A percentile compares a stretch with the other conserved stretches of the same genome.
phyloP scores from a whole-genome alignment of 1,140 invertebrate genomes.

The Oscheius sp. region DNA sequence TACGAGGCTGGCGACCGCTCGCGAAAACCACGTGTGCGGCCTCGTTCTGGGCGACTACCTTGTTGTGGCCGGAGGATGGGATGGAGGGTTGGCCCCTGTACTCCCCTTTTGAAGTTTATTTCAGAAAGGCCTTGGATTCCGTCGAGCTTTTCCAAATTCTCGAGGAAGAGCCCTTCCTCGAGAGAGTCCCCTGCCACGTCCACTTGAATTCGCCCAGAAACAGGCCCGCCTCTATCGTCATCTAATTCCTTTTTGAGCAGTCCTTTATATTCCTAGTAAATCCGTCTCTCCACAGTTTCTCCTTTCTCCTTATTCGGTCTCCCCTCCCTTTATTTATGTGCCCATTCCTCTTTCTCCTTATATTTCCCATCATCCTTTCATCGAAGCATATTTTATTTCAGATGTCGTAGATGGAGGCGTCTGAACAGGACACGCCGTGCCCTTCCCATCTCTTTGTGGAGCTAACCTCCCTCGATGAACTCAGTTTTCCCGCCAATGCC shows the following conservation, averaged over 20 bases:
- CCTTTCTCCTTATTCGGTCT: background rate
- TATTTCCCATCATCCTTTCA: background rate
- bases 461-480: constrained; percentile 35
- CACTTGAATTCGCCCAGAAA: background rate
- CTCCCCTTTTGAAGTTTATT: background rate
- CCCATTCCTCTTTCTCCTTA: background rate
- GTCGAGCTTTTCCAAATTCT: background rate
- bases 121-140: constrained; percentile 1
- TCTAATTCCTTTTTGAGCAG: too few species aligned
- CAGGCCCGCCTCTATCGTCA: background rate
- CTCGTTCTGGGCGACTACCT: background rate
- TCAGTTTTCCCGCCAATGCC: constrained; percentile 27
- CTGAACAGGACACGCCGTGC: background rate
- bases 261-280: background rate
- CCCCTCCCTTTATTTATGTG: background rate
- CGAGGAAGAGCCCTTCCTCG: background rate
- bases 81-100: background rate
- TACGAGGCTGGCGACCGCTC: background rate
- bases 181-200: background rate
- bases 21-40: background rate
- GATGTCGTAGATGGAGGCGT: background rate
- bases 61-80: background rate
- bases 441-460: constrained; percentile 25
- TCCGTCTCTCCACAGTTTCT: background rate
- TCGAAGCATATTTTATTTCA: background rate